Evolutionary conservation across 2,113 vertebrate genomes (phyloP).

Genomic region (Sinocyclocheilus anophthalmus): DNA sequence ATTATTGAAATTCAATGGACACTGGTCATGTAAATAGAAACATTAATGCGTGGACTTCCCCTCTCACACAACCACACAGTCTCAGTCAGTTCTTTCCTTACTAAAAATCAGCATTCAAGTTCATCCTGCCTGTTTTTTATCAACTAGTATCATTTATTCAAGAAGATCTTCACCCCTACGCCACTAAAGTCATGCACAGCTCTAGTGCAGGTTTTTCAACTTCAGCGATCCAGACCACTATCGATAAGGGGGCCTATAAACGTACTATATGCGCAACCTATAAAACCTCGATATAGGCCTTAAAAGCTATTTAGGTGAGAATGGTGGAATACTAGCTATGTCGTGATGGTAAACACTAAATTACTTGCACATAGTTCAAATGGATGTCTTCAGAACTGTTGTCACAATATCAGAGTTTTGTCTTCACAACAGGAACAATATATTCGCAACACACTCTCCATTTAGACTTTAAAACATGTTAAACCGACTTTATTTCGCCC

Average conservation of each 20-base stretch:
- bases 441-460: not conserved
- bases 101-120: not conserved
- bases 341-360: not conserved
- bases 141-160: not conserved
- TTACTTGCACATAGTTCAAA: not conserved
- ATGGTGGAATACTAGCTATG: not conserved
- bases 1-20: not conserved
- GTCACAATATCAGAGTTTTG: not conserved
- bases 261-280: too few species aligned
- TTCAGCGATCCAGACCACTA: too few species aligned
- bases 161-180: not conserved
- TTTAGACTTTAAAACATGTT: constrained; percentile 6
- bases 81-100: not conserved
- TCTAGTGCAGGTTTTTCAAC: not conserved
- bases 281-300: too few species aligned
- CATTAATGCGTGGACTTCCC: too few species aligned
- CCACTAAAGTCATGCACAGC: not conserved
- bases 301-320: not conserved
- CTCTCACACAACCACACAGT: too few species aligned
- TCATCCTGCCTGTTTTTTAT: not conserved
- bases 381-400: not conserved
- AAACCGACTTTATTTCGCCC: too few species aligned
- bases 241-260: too few species aligned
- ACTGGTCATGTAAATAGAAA: too few species aligned
- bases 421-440: not conserved